Base-by-base conservation (phyloP, 92 coral and sea anemone species). In the Umimayanthus kanabou region DNA sequence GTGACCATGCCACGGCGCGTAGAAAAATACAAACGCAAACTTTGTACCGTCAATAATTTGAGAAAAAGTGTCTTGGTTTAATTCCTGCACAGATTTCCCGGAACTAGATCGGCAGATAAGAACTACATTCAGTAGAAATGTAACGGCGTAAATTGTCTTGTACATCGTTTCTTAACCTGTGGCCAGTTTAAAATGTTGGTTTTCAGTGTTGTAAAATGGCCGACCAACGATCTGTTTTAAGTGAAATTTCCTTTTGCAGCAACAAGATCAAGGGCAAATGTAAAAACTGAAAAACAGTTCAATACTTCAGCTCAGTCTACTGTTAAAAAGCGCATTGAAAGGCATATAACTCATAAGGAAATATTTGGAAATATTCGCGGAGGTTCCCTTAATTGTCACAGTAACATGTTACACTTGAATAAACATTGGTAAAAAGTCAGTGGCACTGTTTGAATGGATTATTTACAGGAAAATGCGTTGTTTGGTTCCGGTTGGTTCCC, bases 1-100 rank as follows among this genome's bases (percentile, higher is more conserved):
- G 20, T 88, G 94, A 4, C 77, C 88, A 67, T 95, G 90, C 99
- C 99, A 97, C 2, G 96, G 85, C 13, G 99, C 98, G 86, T 97
- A 97, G 92, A 97, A 97, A 90, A 97, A 91, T n/a, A 97, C 93
- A 87, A 97, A 97, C 8, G 89, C 97, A 90, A 95, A 97, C 84
- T 92, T 91, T 15, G 90, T 90, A 25, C 99, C 99, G 73, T 97
- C 92, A 40, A 97, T 91, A 42, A 85, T 79, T 70, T 83, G 73
- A 73, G 94, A 96, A 70, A 94, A 87, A 72, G 90, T 95, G 5
- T 70, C 77, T 6, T 90, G 81, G 7, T 79, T 89, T 22, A 95
- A 81, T 88, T 92, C 95, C 11, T 76, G 73, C 40, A 94, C 91
- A 42, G 33, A 66, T 30, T 80, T 79, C 42, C 74, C 76, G 82